phyloP scores from a whole-genome alignment of 2,888 invertebrate species.

The Parapristionchus giblindavisi region DNA sequence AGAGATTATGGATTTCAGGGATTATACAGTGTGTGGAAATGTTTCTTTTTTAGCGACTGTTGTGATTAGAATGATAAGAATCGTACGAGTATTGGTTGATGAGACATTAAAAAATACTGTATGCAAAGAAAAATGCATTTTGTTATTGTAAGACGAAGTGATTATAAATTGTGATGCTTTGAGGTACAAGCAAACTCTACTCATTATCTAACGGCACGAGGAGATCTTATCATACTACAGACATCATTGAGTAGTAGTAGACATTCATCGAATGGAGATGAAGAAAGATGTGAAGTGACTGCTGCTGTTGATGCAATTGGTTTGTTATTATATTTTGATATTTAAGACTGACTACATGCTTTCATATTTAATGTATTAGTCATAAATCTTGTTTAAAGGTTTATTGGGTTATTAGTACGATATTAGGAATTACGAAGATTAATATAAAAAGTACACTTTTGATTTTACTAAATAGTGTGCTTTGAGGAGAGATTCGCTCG shows the following conservation, averaged over 20 bases:
- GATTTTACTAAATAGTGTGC: too few relatives aligned
- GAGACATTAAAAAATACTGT: too few relatives aligned
- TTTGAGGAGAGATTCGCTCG: constrained; percentile 29
- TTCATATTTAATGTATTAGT: not conserved
- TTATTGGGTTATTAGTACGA: not conserved
- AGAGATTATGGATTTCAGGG: too few relatives aligned
- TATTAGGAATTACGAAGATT: not conserved
- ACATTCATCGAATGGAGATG: not conserved
- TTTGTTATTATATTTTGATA: not conserved
- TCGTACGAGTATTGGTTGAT: too few relatives aligned
- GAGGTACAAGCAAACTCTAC: constrained; percentile 55
- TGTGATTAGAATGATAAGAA: too few relatives aligned
- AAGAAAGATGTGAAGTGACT: constrained; percentile 35
- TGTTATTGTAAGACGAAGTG: too few relatives aligned
- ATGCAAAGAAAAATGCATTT: too few relatives aligned
- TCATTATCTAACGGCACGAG: constrained; percentile 56
- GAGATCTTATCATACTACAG: constrained; percentile 58
- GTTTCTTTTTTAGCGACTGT: too few relatives aligned
- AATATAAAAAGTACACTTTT: too few relatives aligned
- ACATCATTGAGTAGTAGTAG: not conserved
- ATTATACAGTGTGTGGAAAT: too few relatives aligned
- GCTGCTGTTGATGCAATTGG: constrained; percentile 33
- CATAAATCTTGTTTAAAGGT: not conserved
- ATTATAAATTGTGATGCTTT: constrained; percentile 33
- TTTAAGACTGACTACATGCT: not conserved